Percentiles rank a stretch among this genome's conserved stretches.
These are phyloP conservation scores for Elysia crispata DNA, from an alignment of 2,888 invertebrate genomes.

Conservation along the genomic window DNA sequence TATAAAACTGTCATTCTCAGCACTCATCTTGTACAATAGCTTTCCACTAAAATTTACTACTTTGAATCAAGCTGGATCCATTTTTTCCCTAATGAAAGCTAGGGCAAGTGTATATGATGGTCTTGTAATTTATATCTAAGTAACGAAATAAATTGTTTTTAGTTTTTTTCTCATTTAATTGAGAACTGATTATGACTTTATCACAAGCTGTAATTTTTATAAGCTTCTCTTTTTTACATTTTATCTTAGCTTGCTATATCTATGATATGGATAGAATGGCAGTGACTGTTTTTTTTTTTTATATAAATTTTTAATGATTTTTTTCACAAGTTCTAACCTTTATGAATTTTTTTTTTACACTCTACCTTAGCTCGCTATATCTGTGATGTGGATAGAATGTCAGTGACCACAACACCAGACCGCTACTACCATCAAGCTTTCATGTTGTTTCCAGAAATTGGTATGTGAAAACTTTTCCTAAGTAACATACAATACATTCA, in stretches of 20 bases:
- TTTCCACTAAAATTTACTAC: too few species aligned
- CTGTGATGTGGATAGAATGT: constrained; percentile 84
- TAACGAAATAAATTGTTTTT: neutral
- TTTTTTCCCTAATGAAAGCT: neutral
- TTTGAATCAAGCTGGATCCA: too few species aligned
- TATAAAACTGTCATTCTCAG: too few species aligned
- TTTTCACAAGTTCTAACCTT: too few species aligned
- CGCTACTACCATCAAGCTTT: constrained; percentile 85
- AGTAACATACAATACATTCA: too few species aligned
- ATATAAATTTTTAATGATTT: neutral
- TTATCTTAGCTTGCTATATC: constrained; percentile 85
- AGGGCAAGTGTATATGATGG: neutral
- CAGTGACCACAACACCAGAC: constrained; percentile 84
- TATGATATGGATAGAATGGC: constrained; percentile 84
- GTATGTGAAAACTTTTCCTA: constrained; percentile 59
- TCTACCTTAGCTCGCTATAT: constrained; percentile 85
- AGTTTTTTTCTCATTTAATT: neutral
- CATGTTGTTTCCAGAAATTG: constrained; percentile 75
- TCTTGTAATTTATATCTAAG: neutral
- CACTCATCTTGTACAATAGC: too few species aligned
- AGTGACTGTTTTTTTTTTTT: constrained; percentile 76
- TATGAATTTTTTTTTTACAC: neutral
- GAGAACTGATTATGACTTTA: neutral
- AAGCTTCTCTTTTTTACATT: neutral
- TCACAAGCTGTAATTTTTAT: neutral